Conservation (phyloP, 2,888 invertebrate species). For the Allygus modestus region DNA sequence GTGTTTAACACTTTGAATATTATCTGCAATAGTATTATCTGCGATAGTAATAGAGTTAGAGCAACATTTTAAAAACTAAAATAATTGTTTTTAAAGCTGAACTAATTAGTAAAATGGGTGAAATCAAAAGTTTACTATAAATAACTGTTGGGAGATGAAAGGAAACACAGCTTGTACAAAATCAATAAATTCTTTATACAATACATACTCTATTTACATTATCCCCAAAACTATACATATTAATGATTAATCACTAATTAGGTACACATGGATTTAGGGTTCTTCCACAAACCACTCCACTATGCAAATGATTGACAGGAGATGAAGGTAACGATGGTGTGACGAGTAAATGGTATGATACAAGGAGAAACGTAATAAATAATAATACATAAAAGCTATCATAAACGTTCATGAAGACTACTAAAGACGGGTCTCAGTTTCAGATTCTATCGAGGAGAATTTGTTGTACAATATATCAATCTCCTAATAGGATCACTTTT, state of each 20-base stretch:
- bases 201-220: conserved; percentile 67
- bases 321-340: conserved; percentile 19
- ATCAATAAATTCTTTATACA: conserved; percentile 67
- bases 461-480: too few relatives aligned
- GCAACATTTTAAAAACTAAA: too few relatives aligned
- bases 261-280: conserved; percentile 62
- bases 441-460: too few relatives aligned
- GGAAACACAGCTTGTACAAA: conserved; percentile 62
- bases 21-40: too few relatives aligned
- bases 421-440: not conserved
- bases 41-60: too few relatives aligned
- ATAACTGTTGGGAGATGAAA: too few relatives aligned
- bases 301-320: conserved; percentile 19
- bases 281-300: conserved; percentile 45
- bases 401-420: not conserved
- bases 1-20: too few relatives aligned
- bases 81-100: too few relatives aligned
- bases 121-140: too few relatives aligned
- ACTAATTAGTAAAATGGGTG: too few relatives aligned
- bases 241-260: conserved; percentile 66
- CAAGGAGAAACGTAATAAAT: conserved; percentile 38
- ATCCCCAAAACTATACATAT: conserved; percentile 65
- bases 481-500: too few relatives aligned
- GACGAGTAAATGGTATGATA: conserved; percentile 53
- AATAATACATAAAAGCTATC: conserved; percentile 42